Evolutionary conservation across 2,888 invertebrate species (phyloP).

Genomic region (Lasioglossum marginatum): DNA sequence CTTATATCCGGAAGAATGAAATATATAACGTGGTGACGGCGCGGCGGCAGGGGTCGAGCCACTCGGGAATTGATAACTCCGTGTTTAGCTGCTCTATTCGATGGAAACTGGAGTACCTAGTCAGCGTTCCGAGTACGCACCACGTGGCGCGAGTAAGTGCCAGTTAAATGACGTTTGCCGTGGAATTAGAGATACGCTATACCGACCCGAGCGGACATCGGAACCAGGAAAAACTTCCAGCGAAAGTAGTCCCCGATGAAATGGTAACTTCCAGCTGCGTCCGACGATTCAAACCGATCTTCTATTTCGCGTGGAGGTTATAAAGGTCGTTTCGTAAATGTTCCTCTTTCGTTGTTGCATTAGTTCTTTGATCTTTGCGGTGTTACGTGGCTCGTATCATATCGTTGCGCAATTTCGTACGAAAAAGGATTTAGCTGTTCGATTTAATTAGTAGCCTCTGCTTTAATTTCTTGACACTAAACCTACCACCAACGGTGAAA

Average conservation of each 20-base stretch:
- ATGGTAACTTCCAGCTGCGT: background rate
- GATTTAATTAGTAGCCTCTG: background rate
- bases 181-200: slow-evolving; percentile 5
- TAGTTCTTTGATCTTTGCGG: background rate
- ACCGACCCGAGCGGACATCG: background rate
- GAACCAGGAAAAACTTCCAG: slow-evolving; percentile 3
- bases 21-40: slow-evolving; percentile 32
- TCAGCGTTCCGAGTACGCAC: slow-evolving; percentile 12
- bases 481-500: too few species aligned
- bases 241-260: background rate
- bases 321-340: background rate
- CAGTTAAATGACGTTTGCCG: slow-evolving; percentile 14
- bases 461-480: background rate
- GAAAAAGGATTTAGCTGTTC: background rate
- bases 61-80: slow-evolving; percentile 43
- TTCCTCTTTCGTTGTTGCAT: background rate
- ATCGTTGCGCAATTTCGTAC: too few species aligned
- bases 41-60: background rate
- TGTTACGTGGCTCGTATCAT: background rate
- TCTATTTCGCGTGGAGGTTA: background rate
- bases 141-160: slow-evolving; percentile 27
- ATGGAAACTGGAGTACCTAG: slow-evolving; percentile 18
- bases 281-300: background rate
- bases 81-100: slow-evolving; percentile 9
- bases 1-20: slow-evolving; percentile 63